Percentiles rank a stretch among this genome's conserved stretches.
These are phyloP conservation scores for Folsomia candida DNA, from an alignment of 2,888 invertebrate genomes.

Conservation along the genomic window DNA sequence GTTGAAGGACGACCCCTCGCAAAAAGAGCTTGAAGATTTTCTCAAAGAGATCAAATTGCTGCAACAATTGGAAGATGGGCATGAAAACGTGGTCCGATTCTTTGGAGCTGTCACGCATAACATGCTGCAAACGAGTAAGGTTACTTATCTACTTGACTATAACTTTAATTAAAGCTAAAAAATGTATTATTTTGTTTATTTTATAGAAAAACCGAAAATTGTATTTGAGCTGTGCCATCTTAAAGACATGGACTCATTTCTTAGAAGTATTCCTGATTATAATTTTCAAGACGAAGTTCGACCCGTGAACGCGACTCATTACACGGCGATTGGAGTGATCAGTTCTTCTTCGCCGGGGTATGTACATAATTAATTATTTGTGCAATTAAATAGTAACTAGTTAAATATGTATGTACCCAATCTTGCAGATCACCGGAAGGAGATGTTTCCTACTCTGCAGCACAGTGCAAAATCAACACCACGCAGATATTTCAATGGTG, in stretches of 20 bases:
- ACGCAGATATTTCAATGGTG: conserved; percentile 32
- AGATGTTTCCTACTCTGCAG: too few species aligned
- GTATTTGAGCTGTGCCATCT: background rate
- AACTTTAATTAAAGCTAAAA: background rate
- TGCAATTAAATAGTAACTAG: too few species aligned
- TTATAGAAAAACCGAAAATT: background rate
- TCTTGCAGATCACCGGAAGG: too few species aligned
- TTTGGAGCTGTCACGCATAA: background rate
- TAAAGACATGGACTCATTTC: background rate
- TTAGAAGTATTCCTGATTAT: background rate
- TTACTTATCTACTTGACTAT: background rate
- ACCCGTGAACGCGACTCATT: background rate
- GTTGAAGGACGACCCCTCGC: background rate
- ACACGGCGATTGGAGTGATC: too few species aligned
- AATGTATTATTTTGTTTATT: background rate
- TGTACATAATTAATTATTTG: too few species aligned
- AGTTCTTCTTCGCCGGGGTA: too few species aligned
- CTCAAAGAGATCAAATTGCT: background rate
- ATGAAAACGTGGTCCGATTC: conserved; percentile 1
- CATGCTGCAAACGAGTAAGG: background rate
- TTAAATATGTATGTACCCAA: too few species aligned
- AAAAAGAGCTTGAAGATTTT: background rate
- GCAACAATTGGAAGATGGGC: background rate
- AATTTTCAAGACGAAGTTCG: background rate
- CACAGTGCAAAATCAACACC: conserved; percentile 1